These are phyloP conservation scores for Brevimyrus niger DNA, from an alignment of 2,113 vertebrate species.

Conservation along the genomic window DNA sequence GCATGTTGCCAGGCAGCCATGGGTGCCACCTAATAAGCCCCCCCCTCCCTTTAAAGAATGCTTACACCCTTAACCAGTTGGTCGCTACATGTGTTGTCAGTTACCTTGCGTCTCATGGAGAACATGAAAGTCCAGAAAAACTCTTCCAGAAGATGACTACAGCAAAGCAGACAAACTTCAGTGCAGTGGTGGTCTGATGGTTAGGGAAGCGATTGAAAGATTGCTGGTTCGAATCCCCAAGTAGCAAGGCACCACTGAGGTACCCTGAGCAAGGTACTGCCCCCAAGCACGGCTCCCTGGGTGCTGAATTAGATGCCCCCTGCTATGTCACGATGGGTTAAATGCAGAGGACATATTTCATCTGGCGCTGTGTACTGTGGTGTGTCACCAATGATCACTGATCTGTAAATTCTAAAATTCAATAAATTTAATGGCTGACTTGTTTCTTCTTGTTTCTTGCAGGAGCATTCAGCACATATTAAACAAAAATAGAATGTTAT, in stretches of 20 bases:
- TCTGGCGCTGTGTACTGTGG: too few relatives aligned
- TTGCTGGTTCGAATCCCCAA: too few relatives aligned
- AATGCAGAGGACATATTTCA: too few relatives aligned
- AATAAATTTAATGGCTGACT: not conserved
- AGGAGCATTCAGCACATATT: not conserved
- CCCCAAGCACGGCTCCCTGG: too few relatives aligned
- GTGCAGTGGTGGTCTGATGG: too few relatives aligned
- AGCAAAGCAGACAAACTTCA: not conserved
- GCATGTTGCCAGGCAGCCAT: not conserved
- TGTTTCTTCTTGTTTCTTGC: not conserved
- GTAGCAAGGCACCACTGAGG: too few relatives aligned
- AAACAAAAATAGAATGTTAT: not conserved
- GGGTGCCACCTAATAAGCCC: not conserved
- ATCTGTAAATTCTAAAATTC: not conserved
- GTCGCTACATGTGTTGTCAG: not conserved
- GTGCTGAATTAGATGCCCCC: too few relatives aligned
- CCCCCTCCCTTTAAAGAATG: not conserved
- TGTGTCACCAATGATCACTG: too few relatives aligned
- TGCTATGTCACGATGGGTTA: too few relatives aligned
- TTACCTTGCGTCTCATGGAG: not conserved
- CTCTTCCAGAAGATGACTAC: not conserved
- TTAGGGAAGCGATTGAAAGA: too few relatives aligned
- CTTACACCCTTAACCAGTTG: not conserved
- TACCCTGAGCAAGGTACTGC: too few relatives aligned
- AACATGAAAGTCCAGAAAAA: not conserved